A percentile compares a stretch with the other conserved stretches of the same genome.
Evolutionary conservation across 1,140 invertebrate genomes (phyloP).

Genomic region (Drosophila saltans): DNA sequence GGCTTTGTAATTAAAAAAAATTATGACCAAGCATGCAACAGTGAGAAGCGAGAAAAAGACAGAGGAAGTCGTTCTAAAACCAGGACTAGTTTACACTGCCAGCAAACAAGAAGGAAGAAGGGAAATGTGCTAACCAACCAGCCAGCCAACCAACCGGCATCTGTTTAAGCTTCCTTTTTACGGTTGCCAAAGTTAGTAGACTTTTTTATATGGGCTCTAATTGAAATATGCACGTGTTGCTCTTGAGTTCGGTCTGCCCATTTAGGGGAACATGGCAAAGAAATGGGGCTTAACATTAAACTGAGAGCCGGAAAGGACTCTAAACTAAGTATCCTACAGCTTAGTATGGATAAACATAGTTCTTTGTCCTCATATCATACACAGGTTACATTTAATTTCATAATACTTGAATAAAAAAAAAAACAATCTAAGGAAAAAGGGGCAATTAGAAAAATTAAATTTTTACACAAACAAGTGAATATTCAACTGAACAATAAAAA

Average conservation of each 20-base stretch:
- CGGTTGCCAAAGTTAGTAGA: slow-evolving; percentile 28
- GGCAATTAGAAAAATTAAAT: background rate
- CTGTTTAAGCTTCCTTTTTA: slow-evolving; percentile 46
- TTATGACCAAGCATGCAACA: slow-evolving; percentile 37
- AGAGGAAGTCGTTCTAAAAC: background rate
- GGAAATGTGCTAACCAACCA: background rate
- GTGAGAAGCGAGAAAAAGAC: background rate
- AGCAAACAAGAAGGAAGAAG: background rate
- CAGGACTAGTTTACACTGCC: slow-evolving; percentile 27
- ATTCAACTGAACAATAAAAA: background rate
- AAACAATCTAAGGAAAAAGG: too few relatives aligned
- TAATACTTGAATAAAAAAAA: background rate
- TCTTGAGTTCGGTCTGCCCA: slow-evolving; percentile 17
- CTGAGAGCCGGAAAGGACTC: background rate
- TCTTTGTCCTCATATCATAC: background rate
- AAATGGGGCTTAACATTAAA: background rate
- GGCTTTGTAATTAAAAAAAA: slow-evolving; percentile 73
- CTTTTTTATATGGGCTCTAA: slow-evolving; percentile 45
- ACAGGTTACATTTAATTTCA: slow-evolving; percentile 1
- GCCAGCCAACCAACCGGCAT: slow-evolving; percentile 7
- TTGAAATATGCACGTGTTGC: slow-evolving; percentile 65
- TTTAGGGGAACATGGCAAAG: background rate
- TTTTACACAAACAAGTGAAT: background rate
- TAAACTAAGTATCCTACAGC: background rate
- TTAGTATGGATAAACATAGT: background rate